phyloP scores from a whole-genome alignment of 2,888 invertebrate species.

The Ligdia adustata region DNA sequence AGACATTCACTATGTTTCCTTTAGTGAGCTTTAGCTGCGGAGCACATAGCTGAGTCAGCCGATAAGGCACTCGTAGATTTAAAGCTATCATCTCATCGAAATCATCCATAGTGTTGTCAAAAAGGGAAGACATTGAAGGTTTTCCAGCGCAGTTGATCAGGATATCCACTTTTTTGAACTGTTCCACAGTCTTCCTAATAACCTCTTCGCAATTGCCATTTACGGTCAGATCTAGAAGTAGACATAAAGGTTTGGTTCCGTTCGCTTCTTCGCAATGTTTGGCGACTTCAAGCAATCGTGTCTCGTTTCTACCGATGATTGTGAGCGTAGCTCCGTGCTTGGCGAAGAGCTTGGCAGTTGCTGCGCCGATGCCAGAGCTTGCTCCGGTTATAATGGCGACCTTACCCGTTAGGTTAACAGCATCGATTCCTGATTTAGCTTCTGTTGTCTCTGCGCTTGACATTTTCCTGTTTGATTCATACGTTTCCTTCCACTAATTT shows the following conservation, averaged over 20 bases:
- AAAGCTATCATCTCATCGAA: conserved; percentile 60
- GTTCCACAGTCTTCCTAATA: conserved; percentile 53
- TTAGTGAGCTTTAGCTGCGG: conserved; percentile 56
- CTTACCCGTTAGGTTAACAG: conserved; percentile 58
- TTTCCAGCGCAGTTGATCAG: conserved; percentile 63
- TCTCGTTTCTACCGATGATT: conserved; percentile 58
- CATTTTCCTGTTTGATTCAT: background rate
- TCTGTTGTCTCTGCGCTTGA: conserved; percentile 1
- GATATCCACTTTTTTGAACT: conserved; percentile 53
- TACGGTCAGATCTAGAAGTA: conserved; percentile 52
- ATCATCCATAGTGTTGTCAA: conserved; percentile 54
- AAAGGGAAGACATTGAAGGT: conserved; percentile 52
- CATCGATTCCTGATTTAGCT: background rate
- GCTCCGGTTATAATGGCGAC: conserved; percentile 62
- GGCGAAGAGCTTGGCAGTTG: conserved; percentile 60
- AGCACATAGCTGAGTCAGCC: conserved; percentile 55
- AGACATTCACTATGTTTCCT: conserved; percentile 62
- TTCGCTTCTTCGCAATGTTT: conserved; percentile 46
- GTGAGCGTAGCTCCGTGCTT: conserved; percentile 52
- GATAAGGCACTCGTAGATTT: conserved; percentile 61
- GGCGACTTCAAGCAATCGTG: conserved; percentile 51
- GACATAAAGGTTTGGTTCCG: conserved; percentile 51
- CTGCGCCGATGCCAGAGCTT: conserved; percentile 66
- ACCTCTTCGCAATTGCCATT: conserved; percentile 56
- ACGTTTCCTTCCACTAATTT: background rate